Conservation (phyloP, 2,113 vertebrate species). For the Antennarius striatus region DNA sequence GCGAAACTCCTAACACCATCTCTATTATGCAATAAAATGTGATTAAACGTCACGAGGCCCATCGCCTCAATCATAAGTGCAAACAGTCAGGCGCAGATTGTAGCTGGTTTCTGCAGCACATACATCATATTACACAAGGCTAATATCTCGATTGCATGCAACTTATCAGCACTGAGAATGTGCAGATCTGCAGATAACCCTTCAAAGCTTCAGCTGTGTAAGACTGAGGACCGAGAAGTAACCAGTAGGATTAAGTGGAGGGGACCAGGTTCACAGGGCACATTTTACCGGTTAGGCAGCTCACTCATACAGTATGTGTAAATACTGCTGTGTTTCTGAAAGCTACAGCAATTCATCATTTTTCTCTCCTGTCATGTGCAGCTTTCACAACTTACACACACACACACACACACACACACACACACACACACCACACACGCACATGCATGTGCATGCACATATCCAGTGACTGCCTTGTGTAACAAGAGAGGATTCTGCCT, state of each 20-base stretch:
- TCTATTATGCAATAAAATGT: slow-evolving; percentile 19
- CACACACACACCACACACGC: slow-evolving; percentile 27
- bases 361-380: slow-evolving; percentile 45
- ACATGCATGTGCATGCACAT: slow-evolving; percentile 30
- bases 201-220: slow-evolving; percentile 18
- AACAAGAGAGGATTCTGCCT: slow-evolving; percentile 48
- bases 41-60: slow-evolving; percentile 2
- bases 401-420: slow-evolving; percentile 17
- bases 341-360: slow-evolving; percentile 49
- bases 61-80: slow-evolving; percentile 14
- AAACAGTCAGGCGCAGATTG: slow-evolving; percentile 35
- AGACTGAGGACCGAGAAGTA: slow-evolving; percentile 8
- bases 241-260: neutral
- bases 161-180: slow-evolving; percentile 52
- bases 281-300: neutral
- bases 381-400: slow-evolving; percentile 17
- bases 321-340: slow-evolving; percentile 7
- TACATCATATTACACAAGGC: slow-evolving; percentile 42
- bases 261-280: neutral
- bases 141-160: slow-evolving; percentile 31
- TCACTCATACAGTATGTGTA: slow-evolving; percentile 13
- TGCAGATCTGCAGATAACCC: slow-evolving; percentile 41
- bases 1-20: slow-evolving; percentile 2
- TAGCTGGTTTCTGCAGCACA: slow-evolving; percentile 27
- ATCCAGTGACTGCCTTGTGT: slow-evolving; percentile 56